Evolutionary conservation across 2,113 vertebrate genomes (phyloP).

Genomic region (Dasyornis broadbenti): DNA sequence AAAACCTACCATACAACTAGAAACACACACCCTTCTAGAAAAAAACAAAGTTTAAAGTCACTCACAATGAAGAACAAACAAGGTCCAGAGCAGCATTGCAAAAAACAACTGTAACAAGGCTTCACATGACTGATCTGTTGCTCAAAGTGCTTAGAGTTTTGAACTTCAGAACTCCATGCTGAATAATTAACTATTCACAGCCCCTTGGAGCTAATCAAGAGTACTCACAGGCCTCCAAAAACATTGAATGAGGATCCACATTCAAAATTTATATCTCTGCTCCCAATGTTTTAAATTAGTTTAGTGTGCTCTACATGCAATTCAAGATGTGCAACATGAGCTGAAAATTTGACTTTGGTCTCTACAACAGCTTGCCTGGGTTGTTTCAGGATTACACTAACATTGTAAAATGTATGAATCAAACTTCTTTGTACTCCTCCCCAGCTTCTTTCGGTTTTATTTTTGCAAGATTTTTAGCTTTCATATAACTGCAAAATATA

Average conservation of each 20-base stretch:
- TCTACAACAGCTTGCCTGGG: neutral
- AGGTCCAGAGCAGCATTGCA: slow-evolving; percentile 22
- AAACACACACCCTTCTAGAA: neutral
- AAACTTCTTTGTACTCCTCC: neutral
- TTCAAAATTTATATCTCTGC: neutral
- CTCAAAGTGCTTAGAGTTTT: slow-evolving; percentile 46
- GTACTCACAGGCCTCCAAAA: neutral
- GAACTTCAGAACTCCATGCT: slow-evolving; percentile 41
- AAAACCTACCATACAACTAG: neutral
- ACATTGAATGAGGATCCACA: neutral
- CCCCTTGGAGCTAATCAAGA: neutral
- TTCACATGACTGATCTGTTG: slow-evolving; percentile 47
- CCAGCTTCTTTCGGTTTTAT: neutral
- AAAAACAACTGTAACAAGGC: neutral
- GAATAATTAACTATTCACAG: slow-evolving; percentile 59
- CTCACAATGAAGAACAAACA: slow-evolving; percentile 35
- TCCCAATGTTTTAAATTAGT: neutral
- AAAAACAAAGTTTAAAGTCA: slow-evolving; percentile 34
- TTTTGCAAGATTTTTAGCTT: neutral
- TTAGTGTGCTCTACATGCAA: neutral
- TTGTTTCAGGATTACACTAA: neutral
- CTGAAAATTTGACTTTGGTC: neutral
- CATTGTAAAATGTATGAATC: neutral
- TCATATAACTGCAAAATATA: neutral
- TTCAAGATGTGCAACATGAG: accelerated